phyloP scores from a whole-genome alignment of 1,140 invertebrate genomes.

The Anagrus nilaparvatae region DNA sequence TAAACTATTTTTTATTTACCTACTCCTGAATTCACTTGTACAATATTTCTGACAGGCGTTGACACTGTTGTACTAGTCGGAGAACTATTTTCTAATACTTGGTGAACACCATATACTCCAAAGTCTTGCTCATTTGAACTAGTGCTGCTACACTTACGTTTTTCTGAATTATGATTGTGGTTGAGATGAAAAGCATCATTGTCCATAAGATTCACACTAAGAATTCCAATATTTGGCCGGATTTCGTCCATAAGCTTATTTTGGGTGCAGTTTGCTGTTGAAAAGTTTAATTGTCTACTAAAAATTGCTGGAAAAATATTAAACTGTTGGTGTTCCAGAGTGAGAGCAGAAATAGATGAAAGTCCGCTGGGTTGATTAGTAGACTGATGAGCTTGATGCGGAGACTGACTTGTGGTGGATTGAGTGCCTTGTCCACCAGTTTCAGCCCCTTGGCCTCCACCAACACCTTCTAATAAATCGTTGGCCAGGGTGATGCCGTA shows the following conservation, averaged over 20 bases:
- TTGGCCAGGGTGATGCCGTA: constrained; percentile 44
- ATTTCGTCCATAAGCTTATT: constrained; percentile 75
- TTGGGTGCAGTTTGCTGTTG: constrained; percentile 53
- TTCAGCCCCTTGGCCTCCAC: constrained; percentile 30
- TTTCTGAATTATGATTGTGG: constrained; percentile 47
- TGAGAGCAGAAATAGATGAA: constrained; percentile 29
- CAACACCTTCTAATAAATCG: constrained; percentile 41
- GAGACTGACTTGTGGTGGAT: constrained; percentile 16
- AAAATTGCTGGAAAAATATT: constrained; percentile 84
- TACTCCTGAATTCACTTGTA: constrained; percentile 30
- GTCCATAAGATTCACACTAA: constrained; percentile 68
- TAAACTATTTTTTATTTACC: too few relatives aligned
- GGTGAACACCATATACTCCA: constrained; percentile 53
- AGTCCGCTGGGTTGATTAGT: not conserved
- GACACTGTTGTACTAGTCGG: constrained; percentile 50
- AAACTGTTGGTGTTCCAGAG: constrained; percentile 66
- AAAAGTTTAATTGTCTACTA: constrained; percentile 75
- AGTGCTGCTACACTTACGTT: constrained; percentile 63
- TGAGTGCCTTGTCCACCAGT: constrained; percentile 17
- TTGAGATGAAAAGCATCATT: constrained; percentile 58
- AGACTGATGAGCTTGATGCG: too few relatives aligned
- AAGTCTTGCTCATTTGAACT: constrained; percentile 74
- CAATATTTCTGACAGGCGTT: constrained; percentile 44
- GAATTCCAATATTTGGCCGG: constrained; percentile 65
- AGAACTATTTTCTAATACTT: constrained; percentile 36